Conservation (phyloP, 2,888 invertebrate species). For the Macropis europaea region DNA sequence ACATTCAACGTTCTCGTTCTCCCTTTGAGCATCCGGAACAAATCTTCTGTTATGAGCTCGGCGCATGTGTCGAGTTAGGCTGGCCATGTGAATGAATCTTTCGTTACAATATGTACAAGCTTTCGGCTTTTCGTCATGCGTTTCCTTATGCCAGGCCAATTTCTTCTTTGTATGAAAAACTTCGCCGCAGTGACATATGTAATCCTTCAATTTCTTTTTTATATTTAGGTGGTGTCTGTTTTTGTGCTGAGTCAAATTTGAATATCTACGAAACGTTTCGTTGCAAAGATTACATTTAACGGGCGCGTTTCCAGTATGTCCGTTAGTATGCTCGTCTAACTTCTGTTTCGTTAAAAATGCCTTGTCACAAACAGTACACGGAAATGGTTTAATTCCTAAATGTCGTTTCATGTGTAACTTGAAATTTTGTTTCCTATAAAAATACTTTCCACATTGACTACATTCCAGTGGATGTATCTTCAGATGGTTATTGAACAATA, state of each 20-base stretch:
- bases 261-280: conserved; percentile 90
- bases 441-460: conserved; percentile 90
- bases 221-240: conserved; percentile 89
- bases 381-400: conserved; percentile 87
- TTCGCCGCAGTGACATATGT: conserved; percentile 89
- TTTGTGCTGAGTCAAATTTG: conserved; percentile 92
- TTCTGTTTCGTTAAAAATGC: conserved; percentile 91
- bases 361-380: conserved; percentile 90
- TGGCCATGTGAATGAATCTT: conserved; percentile 91
- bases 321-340: conserved; percentile 89
- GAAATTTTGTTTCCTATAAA: conserved; percentile 87
- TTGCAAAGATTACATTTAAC: conserved; percentile 90
- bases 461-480: conserved; percentile 91
- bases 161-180: conserved; percentile 92
- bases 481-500: conserved; percentile 87
- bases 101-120: conserved; percentile 92
- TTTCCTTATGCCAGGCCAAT: conserved; percentile 92
- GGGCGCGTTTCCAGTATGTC: conserved; percentile 90
- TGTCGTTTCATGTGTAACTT: conserved; percentile 90
- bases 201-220: conserved; percentile 87
- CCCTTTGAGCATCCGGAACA: conserved; percentile 83
- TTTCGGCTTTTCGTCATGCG: conserved; percentile 90
- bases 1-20: conserved; percentile 87
- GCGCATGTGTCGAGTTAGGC: conserved; percentile 91
- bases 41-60: conserved; percentile 90